phyloP scores from a whole-genome alignment of 1,140 invertebrate species.

The Drosophila bocqueti region DNA sequence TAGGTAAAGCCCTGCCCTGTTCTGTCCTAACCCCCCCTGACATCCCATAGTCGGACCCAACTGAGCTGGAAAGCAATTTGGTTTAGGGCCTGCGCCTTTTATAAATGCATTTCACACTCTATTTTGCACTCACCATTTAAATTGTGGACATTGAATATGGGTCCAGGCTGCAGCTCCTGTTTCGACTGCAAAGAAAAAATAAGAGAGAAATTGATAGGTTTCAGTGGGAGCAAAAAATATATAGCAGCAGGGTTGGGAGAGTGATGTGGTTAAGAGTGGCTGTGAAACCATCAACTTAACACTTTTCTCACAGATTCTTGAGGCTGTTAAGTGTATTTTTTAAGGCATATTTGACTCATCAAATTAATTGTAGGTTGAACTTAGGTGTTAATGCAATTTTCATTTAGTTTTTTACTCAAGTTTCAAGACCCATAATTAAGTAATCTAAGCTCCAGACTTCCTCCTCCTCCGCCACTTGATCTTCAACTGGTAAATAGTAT shows the following conservation, averaged over 20 bases:
- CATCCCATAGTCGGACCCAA: background rate
- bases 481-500: too few relatives aligned
- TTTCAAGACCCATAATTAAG: background rate
- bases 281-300: background rate
- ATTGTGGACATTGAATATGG: conserved; percentile 59
- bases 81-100: conserved; percentile 41
- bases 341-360: background rate
- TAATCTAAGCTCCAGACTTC: background rate
- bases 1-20: conserved; percentile 40
- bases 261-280: background rate
- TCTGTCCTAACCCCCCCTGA: background rate
- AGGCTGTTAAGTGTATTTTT: too few relatives aligned
- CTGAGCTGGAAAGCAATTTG: conserved; percentile 71
- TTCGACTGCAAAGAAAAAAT: conserved; percentile 19
- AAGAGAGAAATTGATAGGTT: conserved; percentile 1
- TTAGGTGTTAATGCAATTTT: background rate
- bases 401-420: too few relatives aligned
- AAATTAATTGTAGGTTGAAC: background rate
- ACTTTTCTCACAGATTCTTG: background rate
- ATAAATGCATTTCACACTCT: conserved; percentile 68
- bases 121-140: conserved; percentile 79
- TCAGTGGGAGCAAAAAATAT: background rate
- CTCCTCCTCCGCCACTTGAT: too few relatives aligned
- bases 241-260: background rate
- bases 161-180: conserved; percentile 34